A percentile compares a stretch with the other conserved stretches of the same genome.
phyloP scores from a whole-genome alignment of 2,113 vertebrate genomes.

The Salvelinus namaycush region DNA sequence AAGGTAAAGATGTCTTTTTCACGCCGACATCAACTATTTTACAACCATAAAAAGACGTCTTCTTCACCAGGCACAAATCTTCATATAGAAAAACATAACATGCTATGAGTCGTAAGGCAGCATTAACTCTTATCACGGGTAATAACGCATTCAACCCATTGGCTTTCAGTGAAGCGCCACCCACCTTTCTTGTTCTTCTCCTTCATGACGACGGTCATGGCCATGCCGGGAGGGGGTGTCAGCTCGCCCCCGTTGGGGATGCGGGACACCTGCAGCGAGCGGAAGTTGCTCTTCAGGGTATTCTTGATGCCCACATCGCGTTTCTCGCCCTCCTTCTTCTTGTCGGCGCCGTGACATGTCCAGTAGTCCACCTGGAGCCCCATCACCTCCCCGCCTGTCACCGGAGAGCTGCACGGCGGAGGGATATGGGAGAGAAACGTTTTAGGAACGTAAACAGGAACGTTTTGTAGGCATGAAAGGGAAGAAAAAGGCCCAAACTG shows the following conservation, averaged over 20 bases:
- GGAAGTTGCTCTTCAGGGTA: conserved; percentile 93
- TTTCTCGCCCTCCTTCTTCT: conserved; percentile 80
- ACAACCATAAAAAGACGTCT: no score
- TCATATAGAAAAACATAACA: no score
- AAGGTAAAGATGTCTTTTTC: no score
- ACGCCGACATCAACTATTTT: no score
- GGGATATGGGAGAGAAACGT: background rate
- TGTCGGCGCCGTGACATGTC: conserved; percentile 83
- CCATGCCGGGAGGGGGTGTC: conserved; percentile 84
- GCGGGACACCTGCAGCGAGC: conserved; percentile 89
- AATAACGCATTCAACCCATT: no score
- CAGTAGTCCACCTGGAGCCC: conserved; percentile 95
- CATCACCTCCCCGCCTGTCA: conserved; percentile 87
- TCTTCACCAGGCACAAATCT: no score
- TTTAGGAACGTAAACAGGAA: background rate
- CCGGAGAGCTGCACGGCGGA: conserved; percentile 63
- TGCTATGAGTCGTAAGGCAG: no score
- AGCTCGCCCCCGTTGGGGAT: conserved; percentile 83
- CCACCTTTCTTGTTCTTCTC: conserved; percentile 90
- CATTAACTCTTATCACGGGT: no score
- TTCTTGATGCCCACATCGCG: conserved; percentile 83
- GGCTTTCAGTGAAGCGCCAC: background rate
- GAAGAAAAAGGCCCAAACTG: no score
- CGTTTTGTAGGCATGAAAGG: no score
- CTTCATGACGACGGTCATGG: conserved; percentile 93